A percentile compares a stretch with the other conserved stretches of the same genome.
These are phyloP conservation scores for Notocelia uddmanniana DNA, from an alignment of 2,888 invertebrate species.

Conservation along the genomic window DNA sequence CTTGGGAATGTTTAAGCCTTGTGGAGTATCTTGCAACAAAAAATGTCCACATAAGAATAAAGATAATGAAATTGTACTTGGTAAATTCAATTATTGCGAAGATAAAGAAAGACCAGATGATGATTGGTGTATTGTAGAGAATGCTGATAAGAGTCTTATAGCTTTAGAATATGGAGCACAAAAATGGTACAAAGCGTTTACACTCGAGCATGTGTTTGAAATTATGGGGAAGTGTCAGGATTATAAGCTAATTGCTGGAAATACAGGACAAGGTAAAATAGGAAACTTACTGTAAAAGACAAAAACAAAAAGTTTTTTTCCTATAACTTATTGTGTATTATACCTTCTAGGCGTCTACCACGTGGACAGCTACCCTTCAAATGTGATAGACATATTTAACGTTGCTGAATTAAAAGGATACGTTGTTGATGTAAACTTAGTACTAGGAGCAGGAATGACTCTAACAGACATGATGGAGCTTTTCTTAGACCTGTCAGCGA, in stretches of 20 bases:
- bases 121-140: constrained; percentile 61
- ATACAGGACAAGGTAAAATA: constrained; percentile 90
- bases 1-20: constrained; percentile 44
- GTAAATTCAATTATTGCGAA: constrained; percentile 46
- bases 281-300: background rate
- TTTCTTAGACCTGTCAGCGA: constrained; percentile 60
- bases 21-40: constrained; percentile 38
- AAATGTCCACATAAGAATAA: constrained; percentile 36
- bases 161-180: constrained; percentile 65
- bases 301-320: background rate
- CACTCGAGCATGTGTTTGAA: constrained; percentile 79
- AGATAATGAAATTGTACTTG: constrained; percentile 10
- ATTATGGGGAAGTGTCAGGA: constrained; percentile 69
- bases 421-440: constrained; percentile 67
- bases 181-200: constrained; percentile 82
- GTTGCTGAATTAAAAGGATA: constrained; percentile 84
- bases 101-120: constrained; percentile 44
- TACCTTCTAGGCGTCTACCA: constrained; percentile 71
- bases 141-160: constrained; percentile 57
- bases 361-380: constrained; percentile 63
- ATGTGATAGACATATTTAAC: constrained; percentile 87
- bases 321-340: background rate
- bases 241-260: constrained; percentile 90
- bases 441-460: constrained; percentile 84
- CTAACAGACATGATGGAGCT: constrained; percentile 81